Conservation (phyloP, 35 echinoderm and acorn worm genomes). For the Ophiothrix spiculata region DNA sequence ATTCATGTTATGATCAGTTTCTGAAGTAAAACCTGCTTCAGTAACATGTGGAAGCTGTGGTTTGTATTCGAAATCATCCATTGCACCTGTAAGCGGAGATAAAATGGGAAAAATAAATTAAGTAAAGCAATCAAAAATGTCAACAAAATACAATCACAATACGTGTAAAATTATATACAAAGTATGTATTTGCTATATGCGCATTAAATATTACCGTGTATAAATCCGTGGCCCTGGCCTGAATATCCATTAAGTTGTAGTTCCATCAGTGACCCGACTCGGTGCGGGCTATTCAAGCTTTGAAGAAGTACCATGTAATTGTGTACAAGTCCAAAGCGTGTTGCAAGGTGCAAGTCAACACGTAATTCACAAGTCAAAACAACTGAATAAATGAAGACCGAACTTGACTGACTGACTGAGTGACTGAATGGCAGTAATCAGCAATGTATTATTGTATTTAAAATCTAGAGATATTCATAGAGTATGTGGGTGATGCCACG, state of each 20-base stretch:
- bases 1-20: constrained; percentile 94
- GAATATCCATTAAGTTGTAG: neutral
- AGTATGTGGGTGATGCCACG: neutral
- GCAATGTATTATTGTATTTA: neutral
- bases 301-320: neutral
- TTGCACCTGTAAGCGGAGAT: constrained; percentile 66
- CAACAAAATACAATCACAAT: neutral
- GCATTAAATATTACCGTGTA: neutral
- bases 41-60: constrained; percentile 72
- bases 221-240: neutral
- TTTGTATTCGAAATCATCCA: constrained; percentile 94
- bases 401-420: neutral
- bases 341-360: neutral
- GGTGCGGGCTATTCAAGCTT: neutral
- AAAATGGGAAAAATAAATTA: constrained; percentile 29
- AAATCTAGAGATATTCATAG: neutral
- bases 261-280: neutral
- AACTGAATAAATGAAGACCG: neutral
- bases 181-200: neutral
- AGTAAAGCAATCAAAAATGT: neutral
- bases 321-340: neutral
- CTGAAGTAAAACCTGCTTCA: constrained; percentile 56
- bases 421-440: neutral
- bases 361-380: neutral
- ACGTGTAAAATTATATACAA: neutral